Base-by-base conservation (phyloP, 92 coral and sea anemone species). In the Phenganax stokvisi region DNA sequence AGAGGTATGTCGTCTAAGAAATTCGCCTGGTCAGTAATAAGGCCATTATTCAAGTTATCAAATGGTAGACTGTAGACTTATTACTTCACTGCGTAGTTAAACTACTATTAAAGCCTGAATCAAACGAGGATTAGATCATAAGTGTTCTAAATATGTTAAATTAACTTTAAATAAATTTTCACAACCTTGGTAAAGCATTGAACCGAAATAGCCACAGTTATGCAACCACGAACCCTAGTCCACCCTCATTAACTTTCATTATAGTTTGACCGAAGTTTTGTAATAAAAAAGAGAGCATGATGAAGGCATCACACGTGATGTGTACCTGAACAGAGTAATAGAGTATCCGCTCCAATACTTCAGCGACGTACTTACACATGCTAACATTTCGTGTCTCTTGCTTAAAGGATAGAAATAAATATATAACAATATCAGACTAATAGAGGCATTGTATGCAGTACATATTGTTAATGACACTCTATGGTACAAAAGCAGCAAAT, bases 291-390 rank as follows among this genome's bases (percentile, higher is more conserved):
- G 47, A 1, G 47, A 2, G 71, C 11, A 11, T 65, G 10, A 1
- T 9, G 31, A 44, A 9, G 31, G 31, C 31, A 17, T 65, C 25
- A 44, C 31, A 65, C 25, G 52, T 61, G 51, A 17, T 20, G 25
- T 60, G 0, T 83, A 90, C 93, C 93, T 90, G 93, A 74, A 65
- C 70, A 20, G 93, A 85, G 72, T 74, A 83, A 74, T 77, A 57
- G 12, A 90, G 77, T 17, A 90, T 82, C n/a, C 84, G 68, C 68
- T 85, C 93, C 75, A 90, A 59, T 12, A 88, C 44, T 71, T 71
- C 82, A 57, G 72, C 82, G 37, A 78, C 59, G 63, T 78, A 78
- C 47, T 78, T 57, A 52, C 80, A 76, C 16, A 76, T 16, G 68
- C 16, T n/a, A 5, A 78, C 37, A 78, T 78, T 78, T 31, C 31